Conservation (phyloP, 2,888 invertebrate species). For the Hypselothyrea guttata region DNA sequence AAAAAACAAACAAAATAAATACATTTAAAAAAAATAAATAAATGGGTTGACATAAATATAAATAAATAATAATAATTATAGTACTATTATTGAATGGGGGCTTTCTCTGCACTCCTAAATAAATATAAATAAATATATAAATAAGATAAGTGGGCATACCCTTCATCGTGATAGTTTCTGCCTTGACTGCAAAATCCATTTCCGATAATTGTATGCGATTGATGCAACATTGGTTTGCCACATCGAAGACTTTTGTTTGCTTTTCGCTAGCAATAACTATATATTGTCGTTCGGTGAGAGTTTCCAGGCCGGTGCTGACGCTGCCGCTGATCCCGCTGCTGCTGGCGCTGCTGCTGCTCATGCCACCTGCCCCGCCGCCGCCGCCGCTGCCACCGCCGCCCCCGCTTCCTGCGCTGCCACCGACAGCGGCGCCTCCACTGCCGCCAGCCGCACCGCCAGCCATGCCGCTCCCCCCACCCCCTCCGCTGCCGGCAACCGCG, state of each 20-base stretch:
- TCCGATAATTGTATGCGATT: conserved; percentile 96
- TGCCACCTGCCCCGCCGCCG: conserved; percentile 42
- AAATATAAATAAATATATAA: too few relatives aligned
- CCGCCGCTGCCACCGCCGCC: conserved; percentile 15
- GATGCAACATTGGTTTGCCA: conserved; percentile 97
- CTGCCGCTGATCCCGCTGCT: conserved; percentile 79
- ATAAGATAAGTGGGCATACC: conserved; percentile 84
- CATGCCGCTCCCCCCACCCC: conserved; percentile 5
- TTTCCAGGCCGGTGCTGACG: conserved; percentile 81
- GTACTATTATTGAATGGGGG: too few relatives aligned
- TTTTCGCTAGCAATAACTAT: conserved; percentile 97
- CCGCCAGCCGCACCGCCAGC: conserved; percentile 1
- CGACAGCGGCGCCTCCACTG: background rate
- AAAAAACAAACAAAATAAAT: too few relatives aligned
- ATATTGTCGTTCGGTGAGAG: conserved; percentile 92
- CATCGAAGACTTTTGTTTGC: conserved; percentile 95
- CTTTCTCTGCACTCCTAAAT: too few relatives aligned
- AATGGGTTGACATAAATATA: too few relatives aligned
- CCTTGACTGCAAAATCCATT: conserved; percentile 95
- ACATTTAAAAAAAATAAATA: too few relatives aligned
- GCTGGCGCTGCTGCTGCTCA: conserved; percentile 70
- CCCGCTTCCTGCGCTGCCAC: conserved; percentile 1
- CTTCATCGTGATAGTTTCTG: conserved; percentile 95
- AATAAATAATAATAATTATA: too few relatives aligned
- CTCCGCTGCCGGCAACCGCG: conserved; percentile 8